Percentiles rank a stretch among this genome's conserved stretches.
phyloP scores from a whole-genome alignment of 2,888 invertebrate genomes.

The Scaptomyza polygonia region DNA sequence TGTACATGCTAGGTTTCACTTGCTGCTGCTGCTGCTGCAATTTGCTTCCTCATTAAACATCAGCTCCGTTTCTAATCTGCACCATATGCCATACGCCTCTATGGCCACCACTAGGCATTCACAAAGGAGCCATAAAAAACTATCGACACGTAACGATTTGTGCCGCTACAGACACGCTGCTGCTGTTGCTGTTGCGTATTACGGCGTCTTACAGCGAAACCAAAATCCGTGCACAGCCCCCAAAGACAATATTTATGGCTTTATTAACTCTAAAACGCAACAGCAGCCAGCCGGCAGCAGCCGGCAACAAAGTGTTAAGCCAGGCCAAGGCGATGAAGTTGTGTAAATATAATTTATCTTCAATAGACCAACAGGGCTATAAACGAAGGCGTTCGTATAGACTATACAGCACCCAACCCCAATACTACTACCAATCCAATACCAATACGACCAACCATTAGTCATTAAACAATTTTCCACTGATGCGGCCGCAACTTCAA shows the following conservation, averaged over 20 bases:
- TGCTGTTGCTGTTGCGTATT: constrained; percentile 50
- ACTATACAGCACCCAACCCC: not conserved
- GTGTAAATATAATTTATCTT: constrained; percentile 80
- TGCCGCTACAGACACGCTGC: constrained; percentile 58
- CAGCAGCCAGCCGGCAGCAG: constrained; percentile 45
- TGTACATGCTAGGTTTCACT: constrained; percentile 51
- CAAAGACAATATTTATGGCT: constrained; percentile 75
- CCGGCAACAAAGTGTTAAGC: constrained; percentile 65
- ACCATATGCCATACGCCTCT: constrained; percentile 59
- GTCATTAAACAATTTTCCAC: constrained; percentile 76
- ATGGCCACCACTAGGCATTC: constrained; percentile 44
- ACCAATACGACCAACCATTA: constrained; percentile 62
- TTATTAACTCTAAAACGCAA: constrained; percentile 77
- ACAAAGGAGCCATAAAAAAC: constrained; percentile 70
- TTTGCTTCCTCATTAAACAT: constrained; percentile 59
- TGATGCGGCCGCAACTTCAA: constrained; percentile 65
- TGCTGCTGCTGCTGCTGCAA: constrained; percentile 61
- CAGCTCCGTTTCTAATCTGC: constrained; percentile 72
- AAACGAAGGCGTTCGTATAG: constrained; percentile 59
- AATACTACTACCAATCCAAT: constrained; percentile 13
- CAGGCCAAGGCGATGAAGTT: constrained; percentile 74
- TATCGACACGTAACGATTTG: constrained; percentile 74
- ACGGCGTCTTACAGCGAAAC: constrained; percentile 61
- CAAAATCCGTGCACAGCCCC: constrained; percentile 70
- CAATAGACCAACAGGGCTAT: constrained; percentile 79